Conservation (phyloP, 2,797 vertebrate genomes). For the Hemibagrus guttatus region DNA sequence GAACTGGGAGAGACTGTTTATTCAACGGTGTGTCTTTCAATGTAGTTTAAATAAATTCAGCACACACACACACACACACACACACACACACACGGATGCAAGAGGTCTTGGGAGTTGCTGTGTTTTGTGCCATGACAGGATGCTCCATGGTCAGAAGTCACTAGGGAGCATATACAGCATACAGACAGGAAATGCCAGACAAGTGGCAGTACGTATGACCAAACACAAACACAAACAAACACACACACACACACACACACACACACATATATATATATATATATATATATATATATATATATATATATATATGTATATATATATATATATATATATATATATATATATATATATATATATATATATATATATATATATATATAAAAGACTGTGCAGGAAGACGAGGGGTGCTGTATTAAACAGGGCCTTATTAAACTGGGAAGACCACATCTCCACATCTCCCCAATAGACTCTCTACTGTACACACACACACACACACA, state of each 20-base stretch:
- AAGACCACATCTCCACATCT: conserved; percentile 45
- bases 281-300: too few relatives aligned
- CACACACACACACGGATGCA: conserved; percentile 33
- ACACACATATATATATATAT: background rate
- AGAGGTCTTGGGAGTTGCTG: conserved; percentile 27
- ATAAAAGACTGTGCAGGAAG: conserved; percentile 19
- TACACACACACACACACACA: conserved; percentile 30
- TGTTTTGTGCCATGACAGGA: conserved; percentile 32
- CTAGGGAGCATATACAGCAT: conserved; percentile 21
- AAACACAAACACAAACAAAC: conserved; percentile 37
- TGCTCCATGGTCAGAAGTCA: conserved; percentile 35
- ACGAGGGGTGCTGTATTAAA: conserved; percentile 49
- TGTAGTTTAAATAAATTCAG: conserved; percentile 56
- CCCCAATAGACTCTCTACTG: conserved; percentile 20
- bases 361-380: background rate
- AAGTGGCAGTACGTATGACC: conserved; percentile 50
- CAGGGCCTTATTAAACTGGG: conserved; percentile 31
- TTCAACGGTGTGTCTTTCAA: conserved; percentile 55
- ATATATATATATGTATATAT: too few relatives aligned
- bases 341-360: too few relatives aligned
- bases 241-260: background rate
- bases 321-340: too few relatives aligned
- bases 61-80: conserved; percentile 35
- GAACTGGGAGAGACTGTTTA: conserved; percentile 52
- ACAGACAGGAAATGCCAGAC: conserved; percentile 52